A percentile compares a stretch with the other conserved stretches of the same genome.
phyloP scores from a whole-genome alignment of 2,113 vertebrate species.

The Elephas maximus region DNA sequence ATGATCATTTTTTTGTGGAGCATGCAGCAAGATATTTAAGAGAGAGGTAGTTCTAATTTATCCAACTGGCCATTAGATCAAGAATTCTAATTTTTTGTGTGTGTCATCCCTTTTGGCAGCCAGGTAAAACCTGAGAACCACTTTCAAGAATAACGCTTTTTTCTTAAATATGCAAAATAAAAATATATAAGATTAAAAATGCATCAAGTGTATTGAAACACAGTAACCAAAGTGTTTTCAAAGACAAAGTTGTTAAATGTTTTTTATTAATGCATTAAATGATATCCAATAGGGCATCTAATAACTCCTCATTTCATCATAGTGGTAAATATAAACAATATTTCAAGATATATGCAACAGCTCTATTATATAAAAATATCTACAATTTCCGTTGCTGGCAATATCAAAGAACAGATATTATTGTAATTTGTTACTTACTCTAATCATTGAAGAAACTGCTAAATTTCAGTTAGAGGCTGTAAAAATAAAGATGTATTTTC shows the following conservation, averaged over 20 bases:
- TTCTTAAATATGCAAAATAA: conserved; percentile 15
- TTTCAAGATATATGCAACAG: neutral
- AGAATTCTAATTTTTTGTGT: neutral
- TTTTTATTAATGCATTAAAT: neutral
- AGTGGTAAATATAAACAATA: neutral
- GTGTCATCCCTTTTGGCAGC: neutral
- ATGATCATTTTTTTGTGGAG: neutral
- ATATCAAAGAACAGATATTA: neutral
- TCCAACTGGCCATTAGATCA: neutral
- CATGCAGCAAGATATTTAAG: neutral
- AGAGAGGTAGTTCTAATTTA: neutral
- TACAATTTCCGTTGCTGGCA: conserved; percentile 10
- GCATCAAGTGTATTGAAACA: neutral
- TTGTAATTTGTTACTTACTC: neutral
- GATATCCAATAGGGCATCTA: neutral
- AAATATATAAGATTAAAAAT: conserved; percentile 5
- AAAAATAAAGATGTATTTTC: neutral
- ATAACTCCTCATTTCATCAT: neutral
- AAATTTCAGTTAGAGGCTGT: neutral
- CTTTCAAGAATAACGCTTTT: conserved; percentile 27
- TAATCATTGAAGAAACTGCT: neutral
- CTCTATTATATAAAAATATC: neutral
- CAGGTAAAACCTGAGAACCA: neutral
- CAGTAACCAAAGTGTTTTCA: neutral
- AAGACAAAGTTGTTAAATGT: neutral